Percentiles rank a stretch among this genome's conserved stretches.
phyloP scores from a whole-genome alignment of 2,113 vertebrate genomes.

The Taurulus bubalis region DNA sequence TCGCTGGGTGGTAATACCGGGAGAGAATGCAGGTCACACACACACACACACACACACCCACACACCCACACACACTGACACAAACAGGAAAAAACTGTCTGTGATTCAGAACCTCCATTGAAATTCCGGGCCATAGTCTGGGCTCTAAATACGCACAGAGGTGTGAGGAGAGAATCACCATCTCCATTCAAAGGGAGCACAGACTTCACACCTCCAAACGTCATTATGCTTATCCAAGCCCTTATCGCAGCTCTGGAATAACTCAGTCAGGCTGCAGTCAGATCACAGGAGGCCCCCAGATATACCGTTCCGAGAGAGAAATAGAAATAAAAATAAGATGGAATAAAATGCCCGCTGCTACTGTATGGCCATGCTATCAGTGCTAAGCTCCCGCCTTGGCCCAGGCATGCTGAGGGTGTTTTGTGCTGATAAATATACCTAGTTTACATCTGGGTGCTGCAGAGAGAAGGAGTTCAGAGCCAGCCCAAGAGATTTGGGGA shows the following conservation, averaged over 20 bases:
- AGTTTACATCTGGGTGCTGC: constrained; percentile 44
- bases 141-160: constrained; percentile 77
- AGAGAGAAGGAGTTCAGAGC: constrained; percentile 28
- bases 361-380: constrained; percentile 56
- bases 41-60: background rate
- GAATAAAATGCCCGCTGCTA: constrained; percentile 64
- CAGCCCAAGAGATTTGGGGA: constrained; percentile 29
- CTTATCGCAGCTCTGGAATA: constrained; percentile 75
- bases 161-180: constrained; percentile 70
- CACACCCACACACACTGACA: constrained; percentile 25
- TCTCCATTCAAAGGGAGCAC: constrained; percentile 75
- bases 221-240: constrained; percentile 79
- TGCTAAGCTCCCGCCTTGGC: constrained; percentile 56
- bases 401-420: constrained; percentile 59
- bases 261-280: constrained; percentile 64
- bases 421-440: constrained; percentile 66
- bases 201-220: constrained; percentile 78
- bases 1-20: constrained; percentile 22
- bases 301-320: constrained; percentile 58
- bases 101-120: constrained; percentile 70
- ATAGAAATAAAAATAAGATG: constrained; percentile 59
- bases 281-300: constrained; percentile 66
- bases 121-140: constrained; percentile 74
- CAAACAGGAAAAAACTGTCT: constrained; percentile 41
- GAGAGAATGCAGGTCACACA: constrained; percentile 39